These are phyloP conservation scores for Sebastes itinus DNA, from an alignment of 2,797 vertebrate species.

Conservation along the genomic window DNA sequence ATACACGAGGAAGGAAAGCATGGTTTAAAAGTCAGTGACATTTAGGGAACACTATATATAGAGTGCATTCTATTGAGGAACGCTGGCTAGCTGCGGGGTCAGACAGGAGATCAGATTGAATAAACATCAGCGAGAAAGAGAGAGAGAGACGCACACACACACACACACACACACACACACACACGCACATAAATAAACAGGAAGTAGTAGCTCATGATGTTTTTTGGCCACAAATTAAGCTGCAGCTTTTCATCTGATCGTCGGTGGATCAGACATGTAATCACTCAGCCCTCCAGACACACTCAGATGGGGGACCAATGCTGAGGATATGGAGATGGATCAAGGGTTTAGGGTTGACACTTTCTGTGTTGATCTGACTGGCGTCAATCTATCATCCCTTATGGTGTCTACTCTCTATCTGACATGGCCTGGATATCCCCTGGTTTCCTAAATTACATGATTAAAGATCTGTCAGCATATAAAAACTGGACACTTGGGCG, in stretches of 20 bases:
- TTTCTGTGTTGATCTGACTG: slow-evolving; percentile 44
- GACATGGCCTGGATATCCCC: slow-evolving; percentile 35
- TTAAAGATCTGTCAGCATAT: slow-evolving; percentile 54
- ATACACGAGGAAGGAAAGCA: not conserved
- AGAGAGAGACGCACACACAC: not conserved
- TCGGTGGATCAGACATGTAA: slow-evolving; percentile 49
- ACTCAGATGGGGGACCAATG: not conserved
- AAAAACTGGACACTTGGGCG: slow-evolving; percentile 17
- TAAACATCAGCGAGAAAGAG: slow-evolving; percentile 53
- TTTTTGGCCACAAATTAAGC: slow-evolving; percentile 57
- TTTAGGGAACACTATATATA: slow-evolving; percentile 58
- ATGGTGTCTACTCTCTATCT: slow-evolving; percentile 34
- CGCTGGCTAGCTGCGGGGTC: slow-evolving; percentile 38
- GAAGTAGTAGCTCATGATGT: slow-evolving; percentile 31
- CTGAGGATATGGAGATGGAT: slow-evolving; percentile 40
- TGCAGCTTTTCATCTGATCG: slow-evolving; percentile 39
- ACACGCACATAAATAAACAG: slow-evolving; percentile 18
- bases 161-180: not conserved
- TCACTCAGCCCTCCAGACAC: slow-evolving; percentile 48
- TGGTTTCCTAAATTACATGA: slow-evolving; percentile 39
- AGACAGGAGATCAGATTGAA: slow-evolving; percentile 58
- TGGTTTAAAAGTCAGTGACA: slow-evolving; percentile 52
- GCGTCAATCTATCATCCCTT: slow-evolving; percentile 54
- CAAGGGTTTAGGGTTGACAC: slow-evolving; percentile 52
- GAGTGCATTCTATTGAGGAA: slow-evolving; percentile 47